These are phyloP conservation scores for Ailurus styani DNA, from an alignment of 2,113 vertebrate species.

Conservation along the genomic window DNA sequence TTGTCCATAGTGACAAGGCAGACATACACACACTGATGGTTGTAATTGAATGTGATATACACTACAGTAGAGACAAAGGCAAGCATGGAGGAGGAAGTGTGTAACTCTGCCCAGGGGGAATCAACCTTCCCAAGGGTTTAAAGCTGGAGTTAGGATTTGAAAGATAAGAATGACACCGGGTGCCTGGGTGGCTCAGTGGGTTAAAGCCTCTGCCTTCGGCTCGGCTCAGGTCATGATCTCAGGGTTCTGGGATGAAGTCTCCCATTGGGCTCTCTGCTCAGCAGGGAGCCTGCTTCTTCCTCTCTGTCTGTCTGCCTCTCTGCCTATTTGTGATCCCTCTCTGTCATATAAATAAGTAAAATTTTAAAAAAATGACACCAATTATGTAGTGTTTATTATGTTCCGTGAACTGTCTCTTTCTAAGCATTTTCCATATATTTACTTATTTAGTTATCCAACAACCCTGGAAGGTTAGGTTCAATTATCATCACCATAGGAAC, in stretches of 20 bases:
- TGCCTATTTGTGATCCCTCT: no score
- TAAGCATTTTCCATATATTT: not conserved
- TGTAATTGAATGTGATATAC: not conserved
- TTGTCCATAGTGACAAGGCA: not conserved
- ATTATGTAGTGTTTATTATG: not conserved
- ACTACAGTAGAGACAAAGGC: not conserved
- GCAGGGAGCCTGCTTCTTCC: no score
- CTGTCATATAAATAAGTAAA: no score
- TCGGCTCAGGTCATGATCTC: no score
- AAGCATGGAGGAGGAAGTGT: not conserved
- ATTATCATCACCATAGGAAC: not conserved
- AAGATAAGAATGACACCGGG: not conserved
- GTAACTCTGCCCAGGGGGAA: not conserved
- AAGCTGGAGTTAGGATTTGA: not conserved
- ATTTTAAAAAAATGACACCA: not conserved
- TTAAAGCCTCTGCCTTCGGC: no score
- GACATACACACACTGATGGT: not conserved
- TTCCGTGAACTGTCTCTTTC: not conserved
- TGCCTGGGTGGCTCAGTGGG: no score
- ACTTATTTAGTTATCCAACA: not conserved
- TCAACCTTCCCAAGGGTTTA: not conserved
- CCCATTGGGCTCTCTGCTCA: no score
- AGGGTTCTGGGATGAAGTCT: no score
- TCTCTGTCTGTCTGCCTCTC: no score
- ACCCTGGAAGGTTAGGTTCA: not conserved